These are phyloP conservation scores for Xiphorhynchus elegans DNA, from an alignment of 2,113 vertebrate species.

Conservation along the genomic window DNA sequence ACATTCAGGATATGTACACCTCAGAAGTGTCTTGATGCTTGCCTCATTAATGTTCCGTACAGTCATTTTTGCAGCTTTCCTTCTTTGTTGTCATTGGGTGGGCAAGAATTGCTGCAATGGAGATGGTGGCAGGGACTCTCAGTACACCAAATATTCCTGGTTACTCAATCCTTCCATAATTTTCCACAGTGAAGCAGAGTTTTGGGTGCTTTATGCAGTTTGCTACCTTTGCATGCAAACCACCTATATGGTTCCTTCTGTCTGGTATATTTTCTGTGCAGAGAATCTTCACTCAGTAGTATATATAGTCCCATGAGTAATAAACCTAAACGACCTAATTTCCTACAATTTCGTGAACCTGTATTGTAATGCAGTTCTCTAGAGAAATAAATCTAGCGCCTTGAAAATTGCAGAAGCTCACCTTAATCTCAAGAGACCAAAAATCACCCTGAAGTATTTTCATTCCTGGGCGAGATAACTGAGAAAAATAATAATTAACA, in stretches of 20 bases:
- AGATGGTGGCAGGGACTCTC: fast-evolving
- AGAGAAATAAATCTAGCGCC: background rate
- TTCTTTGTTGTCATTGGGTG: background rate
- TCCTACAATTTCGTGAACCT: background rate
- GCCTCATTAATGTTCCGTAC: background rate
- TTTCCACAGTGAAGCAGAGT: background rate
- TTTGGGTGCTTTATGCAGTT: background rate
- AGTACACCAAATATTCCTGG: background rate
- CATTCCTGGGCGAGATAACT: background rate
- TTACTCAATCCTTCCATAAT: fast-evolving
- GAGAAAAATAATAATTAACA: background rate
- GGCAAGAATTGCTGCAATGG: background rate
- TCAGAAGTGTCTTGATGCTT: background rate
- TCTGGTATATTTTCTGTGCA: background rate
- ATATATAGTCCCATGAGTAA: background rate
- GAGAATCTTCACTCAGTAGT: background rate
- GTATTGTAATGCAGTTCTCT: background rate
- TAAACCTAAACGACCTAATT: background rate
- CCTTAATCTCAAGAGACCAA: background rate
- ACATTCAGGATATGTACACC: background rate
- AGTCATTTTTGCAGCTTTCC: background rate
- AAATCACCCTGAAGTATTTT: background rate
- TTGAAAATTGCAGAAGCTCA: background rate
- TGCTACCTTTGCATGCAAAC: background rate
- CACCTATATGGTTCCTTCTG: background rate